These are phyloP conservation scores for Pseudobourletiella spinata DNA, from an alignment of 1,140 invertebrate species.

Conservation along the genomic window DNA sequence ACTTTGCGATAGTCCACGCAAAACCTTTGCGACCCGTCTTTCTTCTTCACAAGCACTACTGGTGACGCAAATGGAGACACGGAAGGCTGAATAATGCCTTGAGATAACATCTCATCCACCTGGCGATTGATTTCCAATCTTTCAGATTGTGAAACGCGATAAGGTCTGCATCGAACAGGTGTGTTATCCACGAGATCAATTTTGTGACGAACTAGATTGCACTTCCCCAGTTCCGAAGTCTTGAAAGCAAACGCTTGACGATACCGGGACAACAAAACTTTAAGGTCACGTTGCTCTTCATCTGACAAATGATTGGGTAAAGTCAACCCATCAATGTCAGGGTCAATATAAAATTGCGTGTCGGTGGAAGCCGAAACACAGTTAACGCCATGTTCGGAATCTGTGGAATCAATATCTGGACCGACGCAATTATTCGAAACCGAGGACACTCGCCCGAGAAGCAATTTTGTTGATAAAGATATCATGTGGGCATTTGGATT, in stretches of 20 bases:
- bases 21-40: constrained; percentile 22
- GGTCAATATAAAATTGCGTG: no score
- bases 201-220: not conserved
- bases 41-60: constrained; percentile 31
- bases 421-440: no score
- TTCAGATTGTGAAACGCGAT: not conserved
- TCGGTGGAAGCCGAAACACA: no score
- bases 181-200: not conserved
- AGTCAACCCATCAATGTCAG: no score
- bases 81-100: constrained; percentile 27
- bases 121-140: not conserved
- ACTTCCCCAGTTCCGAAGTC: not conserved
- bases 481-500: no score
- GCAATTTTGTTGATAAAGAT: no score
- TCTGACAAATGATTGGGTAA: no score
- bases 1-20: constrained; percentile 18
- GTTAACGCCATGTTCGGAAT: no score
- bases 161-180: constrained; percentile 3
- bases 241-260: not conserved
- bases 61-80: constrained; percentile 27
- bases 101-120: constrained; percentile 30
- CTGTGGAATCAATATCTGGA: no score
- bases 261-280: not conserved
- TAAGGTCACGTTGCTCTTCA: no score
- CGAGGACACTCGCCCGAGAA: no score